Conservation (phyloP, 2,888 invertebrate species). For the Cyclophora punctaria region DNA sequence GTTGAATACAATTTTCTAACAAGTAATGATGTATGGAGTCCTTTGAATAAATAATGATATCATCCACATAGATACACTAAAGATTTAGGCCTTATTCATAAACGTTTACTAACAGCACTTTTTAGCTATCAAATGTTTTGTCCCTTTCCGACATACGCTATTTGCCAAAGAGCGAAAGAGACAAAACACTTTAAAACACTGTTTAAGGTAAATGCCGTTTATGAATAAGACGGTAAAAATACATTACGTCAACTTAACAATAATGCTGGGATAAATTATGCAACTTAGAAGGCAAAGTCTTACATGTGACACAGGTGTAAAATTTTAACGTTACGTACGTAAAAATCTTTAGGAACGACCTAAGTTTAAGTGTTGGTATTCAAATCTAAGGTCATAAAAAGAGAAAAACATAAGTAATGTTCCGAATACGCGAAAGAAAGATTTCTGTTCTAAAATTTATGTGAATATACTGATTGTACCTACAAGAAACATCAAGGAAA, state of each 20-base stretch:
- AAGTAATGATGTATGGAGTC: background rate
- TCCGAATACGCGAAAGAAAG: background rate
- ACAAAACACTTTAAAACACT: too few relatives aligned
- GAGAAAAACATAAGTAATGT: background rate
- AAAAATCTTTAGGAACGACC: slow-evolving; percentile 1
- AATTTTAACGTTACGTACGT: background rate
- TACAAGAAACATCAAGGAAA: too few relatives aligned
- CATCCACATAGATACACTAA: background rate
- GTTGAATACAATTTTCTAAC: background rate
- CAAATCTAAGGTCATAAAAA: slow-evolving; percentile 1
- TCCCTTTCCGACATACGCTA: too few relatives aligned
- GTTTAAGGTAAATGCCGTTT: too few relatives aligned
- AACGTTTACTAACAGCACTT: background rate
- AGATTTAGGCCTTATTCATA: background rate
- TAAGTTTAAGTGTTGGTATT: background rate
- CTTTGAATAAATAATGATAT: background rate
- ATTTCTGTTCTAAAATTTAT: background rate
- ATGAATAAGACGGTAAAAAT: too few relatives aligned
- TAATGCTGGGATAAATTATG: background rate
- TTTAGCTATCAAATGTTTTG: too few relatives aligned
- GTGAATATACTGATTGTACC: too few relatives aligned
- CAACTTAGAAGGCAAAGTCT: background rate
- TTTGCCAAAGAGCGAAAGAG: too few relatives aligned
- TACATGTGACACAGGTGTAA: slow-evolving; percentile 3
- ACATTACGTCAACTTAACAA: too few relatives aligned